phyloP scores from a whole-genome alignment of 2,797 vertebrate species.

The Meriones psammophilus region DNA sequence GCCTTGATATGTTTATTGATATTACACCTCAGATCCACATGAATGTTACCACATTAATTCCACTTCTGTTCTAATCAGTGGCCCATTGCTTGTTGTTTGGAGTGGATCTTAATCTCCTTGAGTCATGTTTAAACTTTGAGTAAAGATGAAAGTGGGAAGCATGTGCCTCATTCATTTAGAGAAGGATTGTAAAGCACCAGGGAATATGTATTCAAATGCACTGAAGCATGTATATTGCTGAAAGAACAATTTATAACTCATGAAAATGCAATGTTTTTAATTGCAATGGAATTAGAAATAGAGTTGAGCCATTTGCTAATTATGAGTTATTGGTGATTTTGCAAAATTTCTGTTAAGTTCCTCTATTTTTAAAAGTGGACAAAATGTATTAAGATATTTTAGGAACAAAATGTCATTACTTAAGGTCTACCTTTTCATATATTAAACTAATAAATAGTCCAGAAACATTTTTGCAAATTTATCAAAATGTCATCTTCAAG shows the following conservation, averaged over 20 bases:
- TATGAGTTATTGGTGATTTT: conserved; percentile 55
- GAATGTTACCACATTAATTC: neutral
- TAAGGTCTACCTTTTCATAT: conserved; percentile 79
- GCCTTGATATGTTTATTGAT: neutral
- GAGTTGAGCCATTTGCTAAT: conserved; percentile 42
- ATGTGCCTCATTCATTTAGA: neutral
- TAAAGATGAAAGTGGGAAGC: neutral
- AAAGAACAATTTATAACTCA: conserved; percentile 38
- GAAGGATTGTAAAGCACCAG: neutral
- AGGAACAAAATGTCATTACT: conserved; percentile 77
- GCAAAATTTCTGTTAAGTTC: conserved; percentile 64
- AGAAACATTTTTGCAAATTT: conserved; percentile 86
- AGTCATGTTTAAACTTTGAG: conserved; percentile 47
- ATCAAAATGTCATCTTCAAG: conserved; percentile 89
- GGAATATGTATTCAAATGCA: neutral
- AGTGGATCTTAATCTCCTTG: neutral
- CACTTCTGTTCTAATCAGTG: neutral
- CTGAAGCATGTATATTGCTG: neutral
- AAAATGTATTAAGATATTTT: conserved; percentile 79
- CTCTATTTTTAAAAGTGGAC: conserved; percentile 74
- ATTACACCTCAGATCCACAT: neutral
- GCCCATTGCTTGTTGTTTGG: neutral
- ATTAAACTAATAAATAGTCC: conserved; percentile 86
- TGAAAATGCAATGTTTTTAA: conserved; percentile 43
- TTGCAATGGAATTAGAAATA: conserved; percentile 17